phyloP scores from a whole-genome alignment of 2,113 vertebrate species.

The Misgurnus anguillicaudatus region DNA sequence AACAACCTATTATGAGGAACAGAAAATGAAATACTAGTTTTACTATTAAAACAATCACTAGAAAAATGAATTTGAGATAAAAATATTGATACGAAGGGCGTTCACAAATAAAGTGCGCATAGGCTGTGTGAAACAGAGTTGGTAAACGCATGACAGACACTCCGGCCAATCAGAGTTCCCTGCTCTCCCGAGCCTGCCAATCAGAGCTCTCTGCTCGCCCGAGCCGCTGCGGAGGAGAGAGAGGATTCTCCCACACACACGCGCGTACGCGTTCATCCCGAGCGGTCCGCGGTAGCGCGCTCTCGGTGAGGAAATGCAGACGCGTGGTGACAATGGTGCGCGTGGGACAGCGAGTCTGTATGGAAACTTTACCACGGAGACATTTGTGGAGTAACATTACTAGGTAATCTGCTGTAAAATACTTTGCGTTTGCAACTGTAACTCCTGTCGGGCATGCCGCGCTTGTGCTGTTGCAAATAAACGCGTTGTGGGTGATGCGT shows the following conservation, averaged over 20 bases:
- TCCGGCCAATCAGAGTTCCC: slow-evolving; percentile 54
- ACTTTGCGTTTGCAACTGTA: background rate
- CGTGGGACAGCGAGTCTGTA: slow-evolving; percentile 38
- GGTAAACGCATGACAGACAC: slow-evolving; percentile 47
- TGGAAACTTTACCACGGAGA: slow-evolving; percentile 32
- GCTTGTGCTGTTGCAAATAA: background rate
- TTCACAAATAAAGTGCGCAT: slow-evolving; percentile 46
- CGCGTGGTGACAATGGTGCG: slow-evolving; percentile 34
- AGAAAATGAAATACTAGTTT: too few relatives aligned
- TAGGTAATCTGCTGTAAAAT: slow-evolving; percentile 37
- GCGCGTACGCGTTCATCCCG: slow-evolving; percentile 54
- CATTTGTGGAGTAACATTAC: slow-evolving; percentile 36
- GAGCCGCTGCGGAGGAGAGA: slow-evolving; percentile 56
- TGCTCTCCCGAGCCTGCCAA: slow-evolving; percentile 58
- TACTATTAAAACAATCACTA: too few relatives aligned
- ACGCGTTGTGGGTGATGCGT: background rate
- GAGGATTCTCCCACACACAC: slow-evolving; percentile 63
- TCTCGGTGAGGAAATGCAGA: slow-evolving; percentile 37
- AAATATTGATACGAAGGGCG: slow-evolving; percentile 47
- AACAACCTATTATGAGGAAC: too few relatives aligned
- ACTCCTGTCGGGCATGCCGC: background rate
- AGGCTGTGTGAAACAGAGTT: slow-evolving; percentile 41
- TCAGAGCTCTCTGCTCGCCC: slow-evolving; percentile 48
- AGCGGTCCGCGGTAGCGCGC: background rate
- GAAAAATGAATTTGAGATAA: slow-evolving; percentile 39